phyloP scores from a whole-genome alignment of 2,888 invertebrate genomes.

The Nemapogon koenigi region DNA sequence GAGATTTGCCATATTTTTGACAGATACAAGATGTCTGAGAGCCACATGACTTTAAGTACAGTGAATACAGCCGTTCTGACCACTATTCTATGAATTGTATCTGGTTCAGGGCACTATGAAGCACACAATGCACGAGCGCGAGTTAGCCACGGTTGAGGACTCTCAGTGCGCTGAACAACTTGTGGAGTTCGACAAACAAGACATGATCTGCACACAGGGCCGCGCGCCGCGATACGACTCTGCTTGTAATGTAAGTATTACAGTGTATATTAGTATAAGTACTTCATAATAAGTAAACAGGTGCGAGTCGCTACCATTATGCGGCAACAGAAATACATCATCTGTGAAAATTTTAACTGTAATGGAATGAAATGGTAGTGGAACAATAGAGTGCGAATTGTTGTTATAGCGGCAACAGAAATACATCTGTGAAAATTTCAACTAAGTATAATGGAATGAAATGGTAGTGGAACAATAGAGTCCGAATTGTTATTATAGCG shows the following conservation, averaged over 20 bases:
- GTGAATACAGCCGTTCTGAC: conserved; percentile 10
- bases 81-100: conserved; percentile 1
- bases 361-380: no score
- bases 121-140: conserved; percentile 48
- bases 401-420: no score
- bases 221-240: conserved; percentile 39
- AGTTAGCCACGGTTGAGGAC: conserved; percentile 30
- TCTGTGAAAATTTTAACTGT: no score
- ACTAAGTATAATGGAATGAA: no score
- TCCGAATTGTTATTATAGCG: no score
- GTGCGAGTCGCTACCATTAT: not conserved
- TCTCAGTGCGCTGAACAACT: conserved; percentile 27
- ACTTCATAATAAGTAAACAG: not conserved
- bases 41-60: no score
- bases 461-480: no score
- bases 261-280: not conserved
- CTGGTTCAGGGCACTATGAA: conserved; percentile 50
- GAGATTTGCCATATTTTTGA: no score
- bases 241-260: conserved; percentile 46
- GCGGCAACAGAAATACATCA: no score
- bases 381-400: no score
- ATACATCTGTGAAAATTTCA: no score
- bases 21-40: conserved; percentile 7
- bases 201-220: conserved; percentile 48
- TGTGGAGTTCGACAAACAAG: conserved; percentile 31